Evolutionary conservation across 1,140 invertebrate genomes (phyloP).

Genomic region (Procambarus clarkii): DNA sequence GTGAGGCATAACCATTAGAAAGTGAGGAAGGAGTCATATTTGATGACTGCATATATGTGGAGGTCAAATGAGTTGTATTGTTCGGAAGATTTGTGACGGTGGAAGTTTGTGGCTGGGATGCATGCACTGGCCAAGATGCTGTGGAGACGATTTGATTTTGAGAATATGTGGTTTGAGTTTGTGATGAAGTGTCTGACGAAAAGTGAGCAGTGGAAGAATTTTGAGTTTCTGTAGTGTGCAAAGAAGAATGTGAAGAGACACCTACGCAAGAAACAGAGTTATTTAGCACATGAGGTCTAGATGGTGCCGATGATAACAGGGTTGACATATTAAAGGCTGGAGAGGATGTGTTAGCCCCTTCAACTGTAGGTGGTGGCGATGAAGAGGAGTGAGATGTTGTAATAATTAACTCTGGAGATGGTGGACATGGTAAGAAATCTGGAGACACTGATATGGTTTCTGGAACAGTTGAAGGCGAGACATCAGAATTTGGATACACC

Average conservation of each 20-base stretch:
- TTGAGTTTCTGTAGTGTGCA: slow-evolving; percentile 21
- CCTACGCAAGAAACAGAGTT: slow-evolving; percentile 31
- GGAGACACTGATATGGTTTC: slow-evolving; percentile 53
- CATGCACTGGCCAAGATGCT: neutral
- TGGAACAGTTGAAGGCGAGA: slow-evolving; percentile 15
- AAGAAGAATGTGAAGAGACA: slow-evolving; percentile 13
- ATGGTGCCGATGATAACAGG: neutral
- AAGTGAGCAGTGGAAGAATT: slow-evolving; percentile 19
- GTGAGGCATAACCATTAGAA: neutral
- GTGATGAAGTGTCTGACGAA: slow-evolving; percentile 7
- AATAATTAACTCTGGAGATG: slow-evolving; percentile 43
- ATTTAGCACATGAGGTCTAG: neutral
- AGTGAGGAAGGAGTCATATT: neutral
- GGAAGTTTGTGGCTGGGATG: neutral
- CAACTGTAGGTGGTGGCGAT: slow-evolving; percentile 12
- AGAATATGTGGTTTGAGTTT: neutral
- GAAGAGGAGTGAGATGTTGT: slow-evolving; percentile 35
- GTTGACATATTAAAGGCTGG: slow-evolving; percentile 23
- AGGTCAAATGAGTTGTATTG: neutral
- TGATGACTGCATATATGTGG: slow-evolving; percentile 27
- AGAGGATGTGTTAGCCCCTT: neutral
- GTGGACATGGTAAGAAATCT: slow-evolving; percentile 43
- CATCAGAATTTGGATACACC: neutral
- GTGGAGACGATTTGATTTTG: neutral
- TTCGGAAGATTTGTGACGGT: neutral